phyloP scores from a whole-genome alignment of 64 coral and sea anemone species.

The Porites australiensis region DNA sequence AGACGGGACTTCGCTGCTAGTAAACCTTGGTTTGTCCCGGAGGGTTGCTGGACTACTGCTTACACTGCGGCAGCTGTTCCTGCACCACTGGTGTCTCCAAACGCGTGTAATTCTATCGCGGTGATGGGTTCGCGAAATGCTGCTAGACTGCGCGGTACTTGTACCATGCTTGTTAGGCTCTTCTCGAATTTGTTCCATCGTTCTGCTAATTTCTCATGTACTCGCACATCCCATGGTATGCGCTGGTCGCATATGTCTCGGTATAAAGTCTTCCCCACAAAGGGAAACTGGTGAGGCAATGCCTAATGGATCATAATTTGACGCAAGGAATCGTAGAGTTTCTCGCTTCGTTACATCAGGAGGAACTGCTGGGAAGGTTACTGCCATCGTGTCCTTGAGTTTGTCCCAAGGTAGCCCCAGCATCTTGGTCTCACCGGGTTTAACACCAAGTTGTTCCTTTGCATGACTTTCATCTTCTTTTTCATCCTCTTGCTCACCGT shows the following conservation, averaged over 20 bases:
- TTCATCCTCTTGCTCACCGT: neutral
- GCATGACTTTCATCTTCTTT: conserved; percentile 34
- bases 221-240: neutral
- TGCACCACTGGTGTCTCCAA: neutral
- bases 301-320: neutral
- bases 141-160: neutral
- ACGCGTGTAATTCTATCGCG: neutral
- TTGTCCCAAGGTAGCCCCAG: conserved; percentile 49
- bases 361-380: conserved; percentile 2
- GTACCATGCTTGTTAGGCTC: neutral
- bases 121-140: neutral
- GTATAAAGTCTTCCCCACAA: neutral
- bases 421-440: conserved; percentile 31
- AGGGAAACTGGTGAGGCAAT: neutral
- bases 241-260: neutral
- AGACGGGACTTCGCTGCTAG: neutral
- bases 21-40: neutral
- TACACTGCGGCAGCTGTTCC: neutral
- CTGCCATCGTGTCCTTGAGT: neutral
- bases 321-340: no score
- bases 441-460: conserved; percentile 49
- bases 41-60: neutral
- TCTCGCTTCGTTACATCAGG: no score
- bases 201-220: neutral
- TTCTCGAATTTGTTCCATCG: neutral